Evolutionary conservation across 2,888 invertebrate species (phyloP), one percentile per base, ranked within the genome.

Genomic region (Synergus umbraculus): DNA sequence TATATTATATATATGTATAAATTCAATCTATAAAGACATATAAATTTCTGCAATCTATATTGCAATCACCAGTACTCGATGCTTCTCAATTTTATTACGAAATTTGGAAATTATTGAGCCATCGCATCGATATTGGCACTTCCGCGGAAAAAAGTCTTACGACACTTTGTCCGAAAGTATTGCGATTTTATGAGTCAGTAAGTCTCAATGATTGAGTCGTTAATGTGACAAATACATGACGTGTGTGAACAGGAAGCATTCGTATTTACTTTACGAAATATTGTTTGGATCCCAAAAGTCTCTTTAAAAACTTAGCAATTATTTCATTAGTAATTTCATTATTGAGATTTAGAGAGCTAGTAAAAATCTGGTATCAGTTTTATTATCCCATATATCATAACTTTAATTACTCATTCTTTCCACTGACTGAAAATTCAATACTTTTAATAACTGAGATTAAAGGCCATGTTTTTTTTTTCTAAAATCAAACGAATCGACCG

Each of bases 301-400:
- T 37, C 37, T 37, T 37, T 5, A 5, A 7, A 37, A 7, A 37
- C 37, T 7, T 5, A 7, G 37, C 37, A 37, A 37, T 5, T 37
- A 37, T 37, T 37, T 37, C 37, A 37, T 37, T 37, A 5, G 3
- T 37, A 37, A 37, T 37, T 37, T 37, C 5, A 37, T 7, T 37
- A 37, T 37, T 37, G 37, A 9, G 37, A 9, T 46, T 46, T 13
- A 46, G 46, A 29, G 37, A 37, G 37, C 7, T 7, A 37, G 37
- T 37, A 37, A 37, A 37, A 49, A 49, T 5, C 0, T 18, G 18
- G n/a, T 54, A 8, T 54, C 54, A 54, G 9, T n/a, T 79, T 81
- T 81, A 79, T 81, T 78, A 81, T 43, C 46, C 81, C 78, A 78
- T 77, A 49, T 67, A 66, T 78, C 54, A 63, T 76, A 18, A 7